Base-by-base conservation (phyloP, 2,888 invertebrate genomes). In the Dryobotodes eremita region DNA sequence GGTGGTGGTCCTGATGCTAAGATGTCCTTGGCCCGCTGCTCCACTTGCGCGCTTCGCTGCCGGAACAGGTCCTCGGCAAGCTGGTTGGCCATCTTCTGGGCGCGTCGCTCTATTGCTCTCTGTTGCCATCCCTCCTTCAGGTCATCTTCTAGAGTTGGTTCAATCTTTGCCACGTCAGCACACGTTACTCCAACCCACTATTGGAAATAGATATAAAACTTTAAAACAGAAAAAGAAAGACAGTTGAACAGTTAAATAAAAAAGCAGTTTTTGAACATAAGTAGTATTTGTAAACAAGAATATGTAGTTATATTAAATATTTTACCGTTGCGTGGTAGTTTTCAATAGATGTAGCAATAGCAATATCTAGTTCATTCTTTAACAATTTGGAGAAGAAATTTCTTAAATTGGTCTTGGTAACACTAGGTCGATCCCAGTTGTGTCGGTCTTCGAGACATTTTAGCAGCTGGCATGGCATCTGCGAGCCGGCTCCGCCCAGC, bases 391-490 rank as follows among this genome's bases (percentile, higher is more conserved):
- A 90, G 80, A 96, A 97, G 84, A 92, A 96, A 80, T 89, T 92
- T 23, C 91, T 90, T 55, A 97, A 89, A 83, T 94, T 94, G 0
- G 91, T 92, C 84, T 95, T 96, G n/a, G 93, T 89, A 5, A 90
- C 78, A 71, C 92, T 93, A 6, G 93, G 76, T 36, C 92, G 91
- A 62, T 96, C 96, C 97, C 96, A 97, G 78, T 94, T 95, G 79
- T 96, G 96, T 62, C 90, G 92, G 76, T 96, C 96, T 61, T 96
- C 96, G 13, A 97, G 91, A 69, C 97, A 97, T 86, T 96, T 96
- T 3, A 97, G 89, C 71, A 96, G 84, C 75, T 95, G 93, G 82
- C 97, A 97, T 0, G 97, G 95, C 96, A 97, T 96, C 65, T 91
- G 81, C 0, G 88, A 70, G 1, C 92, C 92, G 0, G 91, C 83